phyloP scores from a whole-genome alignment of 2,888 invertebrate genomes.

The Meteorus cinctellus region DNA sequence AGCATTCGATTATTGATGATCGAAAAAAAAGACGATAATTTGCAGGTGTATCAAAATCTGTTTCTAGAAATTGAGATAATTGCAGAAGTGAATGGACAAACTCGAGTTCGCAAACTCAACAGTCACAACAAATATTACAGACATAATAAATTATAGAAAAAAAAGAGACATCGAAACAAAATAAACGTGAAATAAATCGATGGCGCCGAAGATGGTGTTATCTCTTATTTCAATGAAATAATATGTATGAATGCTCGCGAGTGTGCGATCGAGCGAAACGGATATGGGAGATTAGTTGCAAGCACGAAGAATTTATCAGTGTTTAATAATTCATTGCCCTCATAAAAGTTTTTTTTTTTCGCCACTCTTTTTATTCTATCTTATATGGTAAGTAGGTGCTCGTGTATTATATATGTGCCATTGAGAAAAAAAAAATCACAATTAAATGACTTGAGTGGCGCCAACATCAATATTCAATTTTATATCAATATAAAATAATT shows the following conservation, averaged over 20 bases:
- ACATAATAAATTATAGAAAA: not conserved
- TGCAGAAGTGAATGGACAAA: not conserved
- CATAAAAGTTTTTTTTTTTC: slow-evolving; percentile 4
- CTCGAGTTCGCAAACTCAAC: not conserved
- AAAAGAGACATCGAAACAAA: not conserved
- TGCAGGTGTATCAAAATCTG: not conserved
- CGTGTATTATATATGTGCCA: slow-evolving; percentile 4
- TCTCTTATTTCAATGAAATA: slow-evolving; percentile 23
- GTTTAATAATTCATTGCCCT: slow-evolving; percentile 29
- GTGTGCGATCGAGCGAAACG: not conserved
- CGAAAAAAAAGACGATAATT: not conserved
- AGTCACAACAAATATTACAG: slow-evolving; percentile 2
- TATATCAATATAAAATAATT: slow-evolving; percentile 1
- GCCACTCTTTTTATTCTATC: not conserved
- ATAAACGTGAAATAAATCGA: slow-evolving; percentile 23
- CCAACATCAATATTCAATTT: slow-evolving; percentile 5
- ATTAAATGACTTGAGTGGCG: not conserved
- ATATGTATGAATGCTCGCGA: not conserved
- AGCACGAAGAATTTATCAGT: slow-evolving; percentile 19
- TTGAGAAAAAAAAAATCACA: not conserved
- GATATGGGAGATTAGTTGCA: slow-evolving; percentile 16
- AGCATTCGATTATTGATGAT: not conserved
- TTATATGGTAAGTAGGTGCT: not conserved
- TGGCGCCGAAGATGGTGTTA: slow-evolving; percentile 31
- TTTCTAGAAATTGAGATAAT: not conserved